phyloP scores from a whole-genome alignment of 92 coral and sea anemone species.

The Siderastrea radians region DNA sequence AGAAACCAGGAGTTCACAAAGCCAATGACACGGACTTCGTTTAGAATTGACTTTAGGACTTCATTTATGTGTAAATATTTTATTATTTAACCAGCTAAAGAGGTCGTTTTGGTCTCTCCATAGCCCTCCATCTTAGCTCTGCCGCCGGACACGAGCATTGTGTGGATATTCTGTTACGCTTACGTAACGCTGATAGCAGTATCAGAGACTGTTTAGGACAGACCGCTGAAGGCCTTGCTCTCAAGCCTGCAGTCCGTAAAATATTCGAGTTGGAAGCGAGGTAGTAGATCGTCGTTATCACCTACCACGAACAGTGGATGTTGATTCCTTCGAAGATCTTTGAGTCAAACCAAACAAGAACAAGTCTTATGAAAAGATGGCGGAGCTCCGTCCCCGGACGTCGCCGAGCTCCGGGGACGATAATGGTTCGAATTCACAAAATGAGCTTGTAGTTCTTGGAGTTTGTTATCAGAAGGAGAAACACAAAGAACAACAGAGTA shows the following conservation, averaged over 20 bases:
- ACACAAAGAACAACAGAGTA: too few relatives aligned
- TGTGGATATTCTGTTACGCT: conserved; percentile 71
- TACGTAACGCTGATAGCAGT: conserved; percentile 62
- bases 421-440: too few relatives aligned
- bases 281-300: background rate
- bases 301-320: background rate
- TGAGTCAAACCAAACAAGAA: too few relatives aligned
- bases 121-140: conserved; percentile 94
- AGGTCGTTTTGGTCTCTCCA: background rate
- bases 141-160: conserved; percentile 91
- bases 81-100: too few relatives aligned
- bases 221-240: conserved; percentile 82
- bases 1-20: too few relatives aligned
- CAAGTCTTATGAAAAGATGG: too few relatives aligned
- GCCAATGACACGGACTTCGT: too few relatives aligned
- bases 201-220: conserved; percentile 78
- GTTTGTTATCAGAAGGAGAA: too few relatives aligned
- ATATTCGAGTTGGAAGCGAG: conserved; percentile 19
- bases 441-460: too few relatives aligned
- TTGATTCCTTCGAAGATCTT: background rate
- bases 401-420: too few relatives aligned
- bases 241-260: conserved; percentile 72
- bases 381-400: too few relatives aligned
- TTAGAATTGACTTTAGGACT: background rate
- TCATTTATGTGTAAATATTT: background rate